Percentiles rank a stretch among this genome's conserved stretches.
phyloP scores from a whole-genome alignment of 2,113 vertebrate species.

The Chaenogobius annularis region DNA sequence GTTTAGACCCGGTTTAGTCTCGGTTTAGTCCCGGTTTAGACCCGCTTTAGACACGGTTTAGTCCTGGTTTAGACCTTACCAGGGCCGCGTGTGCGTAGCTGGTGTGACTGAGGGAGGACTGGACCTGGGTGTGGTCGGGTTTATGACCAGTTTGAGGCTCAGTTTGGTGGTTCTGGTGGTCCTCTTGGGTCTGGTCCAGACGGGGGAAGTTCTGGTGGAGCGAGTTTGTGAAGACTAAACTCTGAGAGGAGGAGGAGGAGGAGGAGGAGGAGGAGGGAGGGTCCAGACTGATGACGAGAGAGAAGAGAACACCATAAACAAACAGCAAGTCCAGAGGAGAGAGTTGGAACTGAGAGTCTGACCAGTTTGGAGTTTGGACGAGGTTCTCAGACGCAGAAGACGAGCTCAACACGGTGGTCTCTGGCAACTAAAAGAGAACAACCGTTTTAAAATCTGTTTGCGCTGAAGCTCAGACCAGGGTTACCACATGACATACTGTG shows the following conservation, averaged over 20 bases:
- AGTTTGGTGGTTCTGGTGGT: conserved; percentile 84
- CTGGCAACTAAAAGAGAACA: conserved; percentile 82
- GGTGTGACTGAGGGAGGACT: conserved; percentile 79
- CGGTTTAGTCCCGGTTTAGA: no score
- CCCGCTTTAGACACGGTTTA: no score
- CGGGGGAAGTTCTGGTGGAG: no score
- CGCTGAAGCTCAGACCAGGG: no score
- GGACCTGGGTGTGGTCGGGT: conserved; percentile 51
- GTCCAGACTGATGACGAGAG: conserved; percentile 80
- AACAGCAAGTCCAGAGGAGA: no score
- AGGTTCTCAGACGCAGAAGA: conserved; percentile 90
- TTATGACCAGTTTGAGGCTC: conserved; percentile 54
- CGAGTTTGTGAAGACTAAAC: no score
- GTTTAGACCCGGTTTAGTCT: no score
- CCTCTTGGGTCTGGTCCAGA: conserved; percentile 33
- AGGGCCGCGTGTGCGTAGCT: conserved; percentile 85
- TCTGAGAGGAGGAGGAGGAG: no score
- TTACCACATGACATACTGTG: conserved; percentile 90
- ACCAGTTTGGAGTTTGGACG: conserved; percentile 30
- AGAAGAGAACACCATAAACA: no score
- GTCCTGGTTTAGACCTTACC: conserved; percentile 43
- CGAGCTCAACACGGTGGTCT: conserved; percentile 96
- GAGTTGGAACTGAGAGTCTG: no score
- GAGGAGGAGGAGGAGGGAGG: neutral
- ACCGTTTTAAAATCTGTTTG: no score